phyloP scores from a whole-genome alignment of 2,113 vertebrate genomes.

The Pedionomus torquatus region DNA sequence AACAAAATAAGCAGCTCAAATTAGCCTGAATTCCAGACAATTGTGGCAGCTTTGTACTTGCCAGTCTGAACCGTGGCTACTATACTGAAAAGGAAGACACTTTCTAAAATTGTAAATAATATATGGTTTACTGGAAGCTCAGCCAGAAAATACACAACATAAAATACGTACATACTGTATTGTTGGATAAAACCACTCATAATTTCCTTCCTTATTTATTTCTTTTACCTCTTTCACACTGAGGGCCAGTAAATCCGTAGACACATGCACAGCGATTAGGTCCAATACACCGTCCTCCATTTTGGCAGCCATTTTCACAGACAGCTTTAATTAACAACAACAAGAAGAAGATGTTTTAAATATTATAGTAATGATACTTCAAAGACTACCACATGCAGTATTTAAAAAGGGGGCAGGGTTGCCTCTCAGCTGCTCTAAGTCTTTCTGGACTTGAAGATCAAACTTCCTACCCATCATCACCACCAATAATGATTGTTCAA shows the following conservation, averaged over 20 bases:
- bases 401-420: no score
- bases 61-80: neutral
- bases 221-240: conserved; percentile 93
- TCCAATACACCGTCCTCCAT: conserved; percentile 93
- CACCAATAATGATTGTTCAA: neutral
- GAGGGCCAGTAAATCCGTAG: conserved; percentile 96
- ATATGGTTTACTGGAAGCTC: neutral
- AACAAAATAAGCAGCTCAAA: neutral
- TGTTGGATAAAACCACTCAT: neutral
- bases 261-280: conserved; percentile 96
- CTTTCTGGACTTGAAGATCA: neutral
- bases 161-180: fast-evolving
- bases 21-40: neutral
- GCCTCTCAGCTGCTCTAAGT: neutral
- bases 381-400: fast-evolving
- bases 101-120: neutral
- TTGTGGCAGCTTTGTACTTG: neutral
- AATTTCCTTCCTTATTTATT: neutral
- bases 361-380: neutral
- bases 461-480: neutral
- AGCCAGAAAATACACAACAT: neutral
- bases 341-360: neutral
- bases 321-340: conserved; percentile 78
- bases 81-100: neutral
- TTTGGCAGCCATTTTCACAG: conserved; percentile 94